Evolutionary conservation across 1,140 invertebrate species (phyloP), one percentile per base, ranked within the genome.

Genomic region (Potamilus streckersoni): DNA sequence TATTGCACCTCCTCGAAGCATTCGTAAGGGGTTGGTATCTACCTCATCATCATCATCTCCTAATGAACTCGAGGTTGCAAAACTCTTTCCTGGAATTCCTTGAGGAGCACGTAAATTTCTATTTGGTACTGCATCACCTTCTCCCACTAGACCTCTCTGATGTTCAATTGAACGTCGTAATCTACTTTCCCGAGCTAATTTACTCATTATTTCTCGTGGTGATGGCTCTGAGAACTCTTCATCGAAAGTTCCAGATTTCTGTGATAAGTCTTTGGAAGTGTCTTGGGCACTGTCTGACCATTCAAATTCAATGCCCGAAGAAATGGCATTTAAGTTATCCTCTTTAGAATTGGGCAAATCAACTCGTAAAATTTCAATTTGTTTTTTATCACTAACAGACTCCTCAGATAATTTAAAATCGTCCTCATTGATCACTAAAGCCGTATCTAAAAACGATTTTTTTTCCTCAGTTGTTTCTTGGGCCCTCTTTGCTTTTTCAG

Each of bases 21-120:
- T 93, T 68, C 94, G 87, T 69, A 96, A 88, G 3, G 94, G 95
- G 89, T 95, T 95, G 23, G 90, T 89, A 72, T 92, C 92, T 16
- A 91, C 90, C 55, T 88, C 85, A 14, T 88, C 86, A 58, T 84
- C 82, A 58, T 80, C 84, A 59, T 72, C 77, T 23, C 72, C 72
- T 56, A 75, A 73, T n/a, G 71, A 56, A 17, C 69, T 49, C 60
- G 69, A 60, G 1, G 78, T 16, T 16, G 71, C 59, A 38, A 65
- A 19, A 16, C 56, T 60, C 62, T 84, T 82, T 31, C 78, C 83
- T 58, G 87, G 87, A 69, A 88, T 87, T 60, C 87, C 86, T 57
- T 86, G 83, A 14, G 86, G 87, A 74, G 86, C 86, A 58, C 86
- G 78, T 27, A 86, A 69, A 77, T 83, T 86, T 69, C 82, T 73